Evolutionary conservation across 2,797 vertebrate species (phyloP), one percentile per base, ranked within the genome.

Genomic region (Argentina silus): DNA sequence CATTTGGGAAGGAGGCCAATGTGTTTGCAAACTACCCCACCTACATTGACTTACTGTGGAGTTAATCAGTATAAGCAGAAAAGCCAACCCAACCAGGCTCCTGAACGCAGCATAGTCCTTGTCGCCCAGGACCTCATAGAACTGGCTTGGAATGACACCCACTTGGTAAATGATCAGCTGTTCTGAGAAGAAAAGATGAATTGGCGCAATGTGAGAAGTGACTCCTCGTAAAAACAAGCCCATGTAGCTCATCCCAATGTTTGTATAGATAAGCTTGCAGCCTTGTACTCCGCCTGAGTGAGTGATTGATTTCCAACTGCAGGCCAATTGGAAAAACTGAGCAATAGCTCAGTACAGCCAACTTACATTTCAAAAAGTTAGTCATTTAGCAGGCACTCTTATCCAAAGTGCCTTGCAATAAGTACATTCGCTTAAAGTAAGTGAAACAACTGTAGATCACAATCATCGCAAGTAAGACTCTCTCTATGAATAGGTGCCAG

Each of bases 101-200:
- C 77, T 94, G 88, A 99, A 99, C n/a, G 88, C 88, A 0, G 82
- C 67, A 80, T 94, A 90, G 79, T 97, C 95, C 90, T 95, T 96
- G 82, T 85, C 95, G 53, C 95, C 96, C 57, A 99, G 87, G 57
- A 97, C 95, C 3, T 92, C 91, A 60, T 97, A 99, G 93, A 97
- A 99, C 74, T 93, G 95, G 84, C 98, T 99, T 67, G 98, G 98
- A 67, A 99, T 94, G 81, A 99, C 64, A 1, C 98, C 98, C 76
- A 99, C 96, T 83, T 96, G 97, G 92, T 98, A 99, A 90, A 99
- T 94, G 71, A 99, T 90, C 88, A 99, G 88, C 90, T 99, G 97
- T 81, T 98, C 98, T 99, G 91, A 56, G 51, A 61, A 82, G 45
- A 73, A 60, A 50, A 14, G 12, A 27, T 2, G 43, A 67, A 7